phyloP scores from a whole-genome alignment of 2,113 vertebrate species.

The Turdus rufiventris region DNA sequence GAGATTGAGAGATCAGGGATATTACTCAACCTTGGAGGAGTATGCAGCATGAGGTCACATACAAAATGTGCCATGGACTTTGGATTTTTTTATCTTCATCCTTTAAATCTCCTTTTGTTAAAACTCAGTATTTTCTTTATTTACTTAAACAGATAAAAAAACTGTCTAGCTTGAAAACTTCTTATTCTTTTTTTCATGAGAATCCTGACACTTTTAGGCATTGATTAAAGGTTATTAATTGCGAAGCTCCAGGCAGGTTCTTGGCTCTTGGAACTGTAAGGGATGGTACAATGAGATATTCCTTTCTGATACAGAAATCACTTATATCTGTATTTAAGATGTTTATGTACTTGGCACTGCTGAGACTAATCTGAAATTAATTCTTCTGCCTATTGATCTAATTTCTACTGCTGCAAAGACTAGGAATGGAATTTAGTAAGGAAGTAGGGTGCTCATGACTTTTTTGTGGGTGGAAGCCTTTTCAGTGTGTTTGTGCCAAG shows the following conservation, averaged over 20 bases:
- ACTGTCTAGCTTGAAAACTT: background rate
- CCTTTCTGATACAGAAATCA: background rate
- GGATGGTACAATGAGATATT: background rate
- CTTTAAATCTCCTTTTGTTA: background rate
- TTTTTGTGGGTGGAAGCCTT: background rate
- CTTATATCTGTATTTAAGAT: background rate
- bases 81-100: background rate
- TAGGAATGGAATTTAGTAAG: background rate
- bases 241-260: background rate
- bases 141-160: background rate
- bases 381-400: background rate
- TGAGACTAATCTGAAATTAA: background rate
- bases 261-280: background rate
- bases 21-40: constrained; percentile 22
- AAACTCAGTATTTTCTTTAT: background rate
- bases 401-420: background rate
- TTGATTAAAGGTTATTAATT: background rate
- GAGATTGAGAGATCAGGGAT: background rate
- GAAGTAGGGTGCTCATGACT: background rate
- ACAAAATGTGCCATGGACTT: constrained; percentile 4
- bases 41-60: background rate
- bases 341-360: background rate
- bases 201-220: background rate
- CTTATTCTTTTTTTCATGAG: background rate
- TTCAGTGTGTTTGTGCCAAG: background rate